Conservation (phyloP, 2,113 vertebrate species). For the Alethe castanea region DNA sequence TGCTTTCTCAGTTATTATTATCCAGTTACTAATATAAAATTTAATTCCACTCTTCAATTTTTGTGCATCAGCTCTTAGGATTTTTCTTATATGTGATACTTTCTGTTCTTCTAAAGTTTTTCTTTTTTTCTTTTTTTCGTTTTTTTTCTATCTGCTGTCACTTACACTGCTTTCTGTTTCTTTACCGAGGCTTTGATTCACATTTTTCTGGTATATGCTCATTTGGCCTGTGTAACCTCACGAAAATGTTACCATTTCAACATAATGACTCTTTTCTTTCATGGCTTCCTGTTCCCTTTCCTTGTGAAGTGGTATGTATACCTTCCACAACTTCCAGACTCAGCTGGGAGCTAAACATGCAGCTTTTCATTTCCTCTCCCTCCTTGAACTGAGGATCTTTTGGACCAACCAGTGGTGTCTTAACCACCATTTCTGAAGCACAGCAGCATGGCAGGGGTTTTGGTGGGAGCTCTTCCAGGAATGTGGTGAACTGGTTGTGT, state of each 20-base stretch:
- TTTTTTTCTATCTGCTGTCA: not conserved
- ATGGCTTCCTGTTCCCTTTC: conserved; percentile 55
- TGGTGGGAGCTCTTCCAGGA: not conserved
- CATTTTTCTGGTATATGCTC: conserved; percentile 51
- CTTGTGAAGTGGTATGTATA: conserved; percentile 53
- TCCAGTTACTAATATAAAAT: not conserved
- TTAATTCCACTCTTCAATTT: not conserved
- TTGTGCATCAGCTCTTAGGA: not conserved
- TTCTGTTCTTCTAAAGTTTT: not conserved
- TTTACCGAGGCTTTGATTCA: not conserved
- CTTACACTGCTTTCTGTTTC: not conserved
- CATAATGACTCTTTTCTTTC: conserved; percentile 54
- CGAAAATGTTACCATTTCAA: conserved; percentile 38
- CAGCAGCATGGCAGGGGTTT: not conserved
- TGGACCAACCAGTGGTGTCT: fast-evolving
- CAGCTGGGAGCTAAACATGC: conserved; percentile 21
- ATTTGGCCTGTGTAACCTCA: conserved; percentile 43
- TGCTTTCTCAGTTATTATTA: not conserved
- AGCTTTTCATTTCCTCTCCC: conserved; percentile 48
- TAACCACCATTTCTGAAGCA: not conserved
- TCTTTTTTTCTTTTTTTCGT: fast-evolving
- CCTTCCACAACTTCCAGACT: conserved; percentile 41
- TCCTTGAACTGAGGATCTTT: not conserved
- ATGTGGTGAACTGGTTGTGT: not conserved
- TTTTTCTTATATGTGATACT: not conserved